Evolutionary conservation across 2,888 invertebrate species (phyloP), one percentile per base, ranked within the genome.

Genomic region (Neocrepidodera transversa): DNA sequence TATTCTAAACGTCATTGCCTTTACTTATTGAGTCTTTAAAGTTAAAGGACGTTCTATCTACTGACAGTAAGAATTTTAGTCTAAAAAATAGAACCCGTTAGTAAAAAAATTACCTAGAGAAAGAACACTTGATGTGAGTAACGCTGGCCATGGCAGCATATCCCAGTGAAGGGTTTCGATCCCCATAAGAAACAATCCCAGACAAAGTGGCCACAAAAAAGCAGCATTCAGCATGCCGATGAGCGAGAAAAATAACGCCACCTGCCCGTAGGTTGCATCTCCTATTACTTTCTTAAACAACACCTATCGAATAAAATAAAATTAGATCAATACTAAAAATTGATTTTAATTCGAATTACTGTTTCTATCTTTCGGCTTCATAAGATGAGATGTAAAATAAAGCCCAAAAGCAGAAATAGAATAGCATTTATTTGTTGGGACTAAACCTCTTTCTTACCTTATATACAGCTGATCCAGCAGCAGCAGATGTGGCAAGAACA

Each of bases 381-480:
- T n/a, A n/a, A n/a, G n/a, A n/a, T n/a, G n/a, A n/a, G n/a, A n/a
- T n/a, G n/a, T n/a, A n/a, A n/a, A n/a, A n/a, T n/a, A n/a, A n/a
- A n/a, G n/a, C n/a, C n/a, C n/a, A n/a, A n/a, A n/a, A n/a, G n/a
- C n/a, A n/a, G n/a, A n/a, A n/a, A n/a, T n/a, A n/a, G n/a, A n/a
- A n/a, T n/a, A n/a, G n/a, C n/a, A n/a, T n/a, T n/a, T n/a, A n/a
- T n/a, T n/a, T n/a, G n/a, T n/a, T n/a, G n/a, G n/a, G n/a, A n/a
- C n/a, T n/a, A n/a, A n/a, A n/a, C n/a, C n/a, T n/a, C n/a, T n/a
- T n/a, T n/a, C n/a, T 45, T 35, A 54, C 54, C 93, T 96, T 76
- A 78, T 96, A 97, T 65, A 96, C 93, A 53, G 96, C 96, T 66
- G 95, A 94, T 43, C 93, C 93, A 18, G 95, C 93, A 26, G 94